These are phyloP conservation scores for Tachysurus vachellii DNA, from an alignment of 2,113 vertebrate species.

Conservation along the genomic window DNA sequence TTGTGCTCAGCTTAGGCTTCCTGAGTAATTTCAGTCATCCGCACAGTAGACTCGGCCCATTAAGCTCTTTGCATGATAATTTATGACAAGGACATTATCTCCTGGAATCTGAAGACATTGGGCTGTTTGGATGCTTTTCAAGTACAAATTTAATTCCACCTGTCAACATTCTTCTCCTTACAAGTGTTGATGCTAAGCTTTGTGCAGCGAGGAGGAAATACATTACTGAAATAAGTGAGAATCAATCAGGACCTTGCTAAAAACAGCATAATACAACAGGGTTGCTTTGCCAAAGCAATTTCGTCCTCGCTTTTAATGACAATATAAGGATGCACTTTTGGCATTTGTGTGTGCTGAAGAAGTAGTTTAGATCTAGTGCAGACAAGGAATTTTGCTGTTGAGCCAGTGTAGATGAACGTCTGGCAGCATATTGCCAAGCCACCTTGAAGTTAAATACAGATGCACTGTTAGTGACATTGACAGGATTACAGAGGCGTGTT, in stretches of 20 bases:
- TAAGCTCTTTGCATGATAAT: constrained; percentile 58
- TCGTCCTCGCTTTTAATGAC: constrained; percentile 26
- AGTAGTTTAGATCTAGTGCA: constrained; percentile 19
- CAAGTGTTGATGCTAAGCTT: constrained; percentile 65
- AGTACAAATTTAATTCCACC: constrained; percentile 69
- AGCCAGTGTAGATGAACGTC: constrained; percentile 11
- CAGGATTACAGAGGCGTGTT: constrained; percentile 1
- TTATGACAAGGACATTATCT: constrained; percentile 60
- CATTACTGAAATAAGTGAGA: constrained; percentile 68
- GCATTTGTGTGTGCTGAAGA: constrained; percentile 38
- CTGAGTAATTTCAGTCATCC: constrained; percentile 54
- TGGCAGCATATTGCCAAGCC: neutral
- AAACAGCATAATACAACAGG: constrained; percentile 32
- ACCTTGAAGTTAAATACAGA: neutral
- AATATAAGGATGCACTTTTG: constrained; percentile 25
- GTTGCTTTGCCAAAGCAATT: constrained; percentile 11
- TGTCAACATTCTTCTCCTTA: constrained; percentile 56
- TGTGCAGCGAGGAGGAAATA: constrained; percentile 59
- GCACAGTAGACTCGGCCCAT: constrained; percentile 56
- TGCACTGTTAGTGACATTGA: constrained; percentile 14
- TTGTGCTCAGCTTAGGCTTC: constrained; percentile 40
- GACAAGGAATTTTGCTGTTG: constrained; percentile 22
- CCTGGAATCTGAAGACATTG: constrained; percentile 53
- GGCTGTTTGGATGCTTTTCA: constrained; percentile 66
- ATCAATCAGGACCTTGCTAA: constrained; percentile 52